Base-by-base conservation (phyloP, 1,140 invertebrate species). In the Eriosoma lanigerum region DNA sequence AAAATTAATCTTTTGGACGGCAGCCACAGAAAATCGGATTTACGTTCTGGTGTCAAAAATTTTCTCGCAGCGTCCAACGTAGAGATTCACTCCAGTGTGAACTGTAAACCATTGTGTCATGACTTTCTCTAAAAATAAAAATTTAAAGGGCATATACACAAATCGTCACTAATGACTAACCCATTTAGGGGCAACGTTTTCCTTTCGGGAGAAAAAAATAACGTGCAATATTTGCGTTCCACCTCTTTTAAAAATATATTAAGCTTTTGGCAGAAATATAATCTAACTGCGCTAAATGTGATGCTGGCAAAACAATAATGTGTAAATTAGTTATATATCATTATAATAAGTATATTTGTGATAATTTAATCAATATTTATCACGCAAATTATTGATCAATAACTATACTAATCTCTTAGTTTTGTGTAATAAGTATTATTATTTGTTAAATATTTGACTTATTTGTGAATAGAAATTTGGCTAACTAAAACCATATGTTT, bases 231-330 rank as follows among this genome's bases (percentile, higher is more conserved):
- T 72, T 24, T 52, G 68, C 68, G 24, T 72, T 72, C 24, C 46
- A 52, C 46, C 46, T 72, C 68, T 72, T 72, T 72, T 72, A 72
- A 72, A 70, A 72, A 72, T 52, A 72, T 46, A 72, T 72, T 72
- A 52, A 8, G 46, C 15, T 72, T 72, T 72, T 52, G 68, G 46
- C 24, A 24, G 26, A 72, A 29, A n/a, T 50, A 26, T 70, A 48
- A 26, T 17, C 8, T 6, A 26, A 68, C 46, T 68, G 21, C 21
- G 44, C 50, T 72, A 50, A 72, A 52, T 13, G 68, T 29, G 68
- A 29, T 26, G 24, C 24, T 24, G 26, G 68, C 19, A 72, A 72
- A 72, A 72, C 48, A 24, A 29, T 19, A 8, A 44, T 68, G 46
- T 29, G 66, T 50, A 52, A 72, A 72, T 70, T 70, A 72, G 68